A percentile compares a stretch with the other conserved stretches of the same genome.
These are phyloP conservation scores for Cosmia trapezina DNA, from an alignment of 2,888 invertebrate species.

Conservation along the genomic window DNA sequence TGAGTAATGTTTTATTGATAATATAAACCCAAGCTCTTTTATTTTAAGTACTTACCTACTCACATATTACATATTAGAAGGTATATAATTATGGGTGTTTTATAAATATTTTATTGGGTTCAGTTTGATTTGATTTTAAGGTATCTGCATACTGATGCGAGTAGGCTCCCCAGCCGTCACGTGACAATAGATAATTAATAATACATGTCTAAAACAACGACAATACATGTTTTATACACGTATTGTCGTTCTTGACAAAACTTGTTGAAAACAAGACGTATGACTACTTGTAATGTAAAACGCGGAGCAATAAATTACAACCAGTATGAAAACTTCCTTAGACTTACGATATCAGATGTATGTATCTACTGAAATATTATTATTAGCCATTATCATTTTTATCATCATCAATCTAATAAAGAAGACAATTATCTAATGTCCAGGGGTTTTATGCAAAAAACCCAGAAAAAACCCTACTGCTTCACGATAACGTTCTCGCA, in stretches of 20 bases:
- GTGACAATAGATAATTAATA: not conserved
- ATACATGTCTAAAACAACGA: too few relatives aligned
- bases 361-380: not conserved
- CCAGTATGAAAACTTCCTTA: slow-evolving; percentile 12
- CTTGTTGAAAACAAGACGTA: not conserved
- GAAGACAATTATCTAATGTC: not conserved
- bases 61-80: too few relatives aligned
- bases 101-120: not conserved
- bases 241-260: not conserved
- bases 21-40: not conserved
- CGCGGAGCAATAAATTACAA: not conserved
- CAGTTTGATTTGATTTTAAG: not conserved
- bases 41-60: too few relatives aligned
- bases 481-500: not conserved
- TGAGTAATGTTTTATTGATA: not conserved
- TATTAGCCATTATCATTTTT: not conserved
- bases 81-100: not conserved
- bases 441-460: not conserved
- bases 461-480: not conserved
- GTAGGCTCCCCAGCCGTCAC: not conserved
- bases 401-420: slow-evolving; percentile 5
- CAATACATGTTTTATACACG: not conserved
- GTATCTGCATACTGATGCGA: not conserved
- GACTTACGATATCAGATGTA: not conserved
- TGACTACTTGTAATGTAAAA: not conserved